phyloP scores from a whole-genome alignment of 2,797 vertebrate species.

The Sebastes itinus region DNA sequence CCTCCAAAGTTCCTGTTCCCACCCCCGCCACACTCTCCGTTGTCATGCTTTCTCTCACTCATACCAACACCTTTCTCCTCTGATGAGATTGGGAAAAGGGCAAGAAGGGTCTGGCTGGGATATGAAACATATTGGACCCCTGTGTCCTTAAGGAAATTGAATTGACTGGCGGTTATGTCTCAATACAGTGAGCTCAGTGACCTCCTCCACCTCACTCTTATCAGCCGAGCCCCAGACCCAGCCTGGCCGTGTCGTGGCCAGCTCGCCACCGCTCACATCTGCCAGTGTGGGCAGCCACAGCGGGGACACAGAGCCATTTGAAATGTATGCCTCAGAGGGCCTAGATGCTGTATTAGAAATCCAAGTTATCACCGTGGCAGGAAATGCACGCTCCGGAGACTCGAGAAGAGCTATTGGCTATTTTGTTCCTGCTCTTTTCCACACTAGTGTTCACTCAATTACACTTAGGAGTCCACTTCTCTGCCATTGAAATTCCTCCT shows the following conservation, averaged over 20 bases:
- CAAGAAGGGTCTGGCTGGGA: conserved; percentile 53
- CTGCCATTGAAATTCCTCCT: conserved; percentile 33
- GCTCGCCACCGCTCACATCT: conserved; percentile 48
- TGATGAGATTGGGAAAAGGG: conserved; percentile 55
- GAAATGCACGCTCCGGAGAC: conserved; percentile 19
- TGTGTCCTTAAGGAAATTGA: conserved; percentile 79
- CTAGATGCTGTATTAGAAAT: conserved; percentile 54
- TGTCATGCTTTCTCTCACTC: background rate
- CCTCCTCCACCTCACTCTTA: conserved; percentile 72
- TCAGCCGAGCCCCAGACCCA: conserved; percentile 70
- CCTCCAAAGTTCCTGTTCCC: conserved; percentile 12
- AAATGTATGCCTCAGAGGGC: conserved; percentile 61
- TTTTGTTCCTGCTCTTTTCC: conserved; percentile 42
- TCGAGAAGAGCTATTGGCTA: conserved; percentile 21
- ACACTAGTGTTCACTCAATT: conserved; percentile 51
- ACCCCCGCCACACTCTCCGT: background rate
- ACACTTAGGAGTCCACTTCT: conserved; percentile 42
- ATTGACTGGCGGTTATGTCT: conserved; percentile 69
- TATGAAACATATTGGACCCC: conserved; percentile 68
- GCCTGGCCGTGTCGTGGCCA: conserved; percentile 25
- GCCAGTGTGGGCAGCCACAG: conserved; percentile 33
- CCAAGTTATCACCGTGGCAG: conserved; percentile 45
- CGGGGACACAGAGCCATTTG: conserved; percentile 39
- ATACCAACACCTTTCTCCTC: conserved; percentile 14
- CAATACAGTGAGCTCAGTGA: conserved; percentile 66